A percentile compares a stretch with the other conserved stretches of the same genome.
Conservation (phyloP, 2,888 invertebrate species). For the Habrosyne pyritoides region DNA sequence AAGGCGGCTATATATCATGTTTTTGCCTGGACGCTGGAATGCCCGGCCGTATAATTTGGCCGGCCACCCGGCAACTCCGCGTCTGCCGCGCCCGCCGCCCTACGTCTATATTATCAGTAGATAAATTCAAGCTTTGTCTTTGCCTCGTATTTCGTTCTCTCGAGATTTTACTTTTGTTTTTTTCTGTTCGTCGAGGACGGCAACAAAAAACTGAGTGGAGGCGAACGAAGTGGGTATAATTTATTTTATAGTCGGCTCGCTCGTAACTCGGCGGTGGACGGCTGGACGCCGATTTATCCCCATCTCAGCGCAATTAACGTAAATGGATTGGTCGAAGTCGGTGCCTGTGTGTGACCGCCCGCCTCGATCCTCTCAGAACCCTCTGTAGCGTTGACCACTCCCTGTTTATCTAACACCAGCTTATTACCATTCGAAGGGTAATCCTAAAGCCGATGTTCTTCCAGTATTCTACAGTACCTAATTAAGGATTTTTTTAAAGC, state of each 20-base stretch:
- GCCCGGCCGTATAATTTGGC: conserved; percentile 80
- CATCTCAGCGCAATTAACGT: conserved; percentile 81
- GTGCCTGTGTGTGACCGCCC: conserved; percentile 63
- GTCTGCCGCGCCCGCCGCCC: conserved; percentile 76
- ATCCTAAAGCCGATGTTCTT: conserved; percentile 27
- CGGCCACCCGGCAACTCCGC: conserved; percentile 74
- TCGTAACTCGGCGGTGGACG: conserved; percentile 83
- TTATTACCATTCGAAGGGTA: conserved; percentile 27
- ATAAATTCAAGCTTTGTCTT: conserved; percentile 84
- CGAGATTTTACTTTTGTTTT: conserved; percentile 79
- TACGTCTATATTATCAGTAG: conserved; percentile 84
- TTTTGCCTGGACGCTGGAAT: conserved; percentile 77
- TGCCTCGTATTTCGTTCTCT: conserved; percentile 83
- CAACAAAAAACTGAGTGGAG: conserved; percentile 82
- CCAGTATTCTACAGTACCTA: conserved; percentile 23
- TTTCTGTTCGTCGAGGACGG: conserved; percentile 65
- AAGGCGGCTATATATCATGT: conserved; percentile 80
- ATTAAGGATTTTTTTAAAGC: conserved; percentile 71
- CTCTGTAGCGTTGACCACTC: conserved; percentile 48
- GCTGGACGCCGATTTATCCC: conserved; percentile 82
- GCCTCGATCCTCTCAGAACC: conserved; percentile 41
- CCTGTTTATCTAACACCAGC: conserved; percentile 47
- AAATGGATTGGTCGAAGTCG: conserved; percentile 80
- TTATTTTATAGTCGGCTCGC: conserved; percentile 83
- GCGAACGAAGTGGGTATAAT: conserved; percentile 83